A percentile compares a stretch with the other conserved stretches of the same genome.
These are phyloP conservation scores for Drosophila kohkoa DNA, from an alignment of 1,140 invertebrate genomes.

Conservation along the genomic window DNA sequence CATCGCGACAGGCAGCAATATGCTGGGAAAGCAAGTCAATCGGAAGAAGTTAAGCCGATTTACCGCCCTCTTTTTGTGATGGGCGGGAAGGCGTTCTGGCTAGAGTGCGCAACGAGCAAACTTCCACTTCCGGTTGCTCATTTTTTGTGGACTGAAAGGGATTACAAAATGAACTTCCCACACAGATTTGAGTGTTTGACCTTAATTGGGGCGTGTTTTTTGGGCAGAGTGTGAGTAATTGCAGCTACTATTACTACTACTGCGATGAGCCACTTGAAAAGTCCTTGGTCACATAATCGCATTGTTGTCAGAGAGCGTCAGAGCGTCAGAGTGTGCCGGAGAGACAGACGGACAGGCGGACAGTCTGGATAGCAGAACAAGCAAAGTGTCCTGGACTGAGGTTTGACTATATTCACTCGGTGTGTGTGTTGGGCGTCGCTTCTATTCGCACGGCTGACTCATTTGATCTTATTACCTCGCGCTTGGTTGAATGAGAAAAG, in stretches of 20 bases:
- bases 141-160: conserved; percentile 40
- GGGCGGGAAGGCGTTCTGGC: conserved; percentile 6
- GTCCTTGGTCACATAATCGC: conserved; percentile 64
- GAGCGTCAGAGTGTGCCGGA: conserved; percentile 27
- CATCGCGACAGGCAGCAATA: conserved; percentile 39
- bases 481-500: conserved; percentile 81
- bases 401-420: no score
- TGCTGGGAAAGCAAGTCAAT: conserved; percentile 58
- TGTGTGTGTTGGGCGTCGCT: conserved; percentile 58
- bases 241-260: conserved; percentile 12
- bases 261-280: conserved; percentile 60
- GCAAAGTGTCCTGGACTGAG: conserved; percentile 21
- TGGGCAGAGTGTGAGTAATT: conserved; percentile 69
- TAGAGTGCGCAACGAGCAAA: conserved; percentile 4
- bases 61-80: conserved; percentile 43
- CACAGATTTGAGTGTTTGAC: conserved; percentile 69
- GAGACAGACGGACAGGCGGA: conserved; percentile 10
- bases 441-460: conserved; percentile 67
- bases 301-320: conserved; percentile 64
- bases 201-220: conserved; percentile 77
- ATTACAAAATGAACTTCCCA: conserved; percentile 71
- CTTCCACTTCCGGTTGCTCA: conserved; percentile 56
- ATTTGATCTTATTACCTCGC: conserved; percentile 80
- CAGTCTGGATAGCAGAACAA: conserved; percentile 45
- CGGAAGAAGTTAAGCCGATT: conserved; percentile 79